Evolutionary conservation across 2,888 invertebrate genomes (phyloP), one percentile per base, ranked within the genome.

Genomic region (Osedax fenrisi): DNA sequence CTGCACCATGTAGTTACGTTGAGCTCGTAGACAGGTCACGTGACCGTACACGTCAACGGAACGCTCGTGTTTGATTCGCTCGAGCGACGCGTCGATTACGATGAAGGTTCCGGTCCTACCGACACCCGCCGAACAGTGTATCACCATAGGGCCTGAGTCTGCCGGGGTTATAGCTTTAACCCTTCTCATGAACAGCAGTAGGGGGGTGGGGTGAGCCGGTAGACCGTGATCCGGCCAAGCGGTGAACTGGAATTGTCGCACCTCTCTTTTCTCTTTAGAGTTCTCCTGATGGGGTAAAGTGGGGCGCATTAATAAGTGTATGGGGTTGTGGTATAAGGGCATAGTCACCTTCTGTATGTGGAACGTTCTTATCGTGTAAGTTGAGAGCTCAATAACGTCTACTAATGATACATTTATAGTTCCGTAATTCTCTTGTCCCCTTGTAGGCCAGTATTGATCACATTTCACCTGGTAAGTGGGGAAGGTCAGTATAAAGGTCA

Each of bases 161-260:
- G 90, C 88, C 0, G 94, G 92, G 76, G 91, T 83, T 67, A 81
- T 80, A 56, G 82, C 79, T 78, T 92, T 90, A 17, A 97, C 95
- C 76, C 97, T 89, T 74, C 92, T 89, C 81, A 98, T 87, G 86
- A 98, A 98, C 86, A 95, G 94, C 78, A 98, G 87, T 87, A 98
- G 94, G 0, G 97, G 97, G 0, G 97, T 96, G 0, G 98, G 95
- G 85, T 97, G 95, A 84, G 96, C 96, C 1, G 97, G 97, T 2
- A 98, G 97, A 1, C 88, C 97, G 82, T 98, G 97, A 86, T 98
- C 98, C 0, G 97, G 97, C 97, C 98, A 98, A 2, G 96, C 96
- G 0, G 97, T 97, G 84, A 97, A 98, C 85, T 98, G 97, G 79
- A 96, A 87, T 84, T 98, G 97, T 81, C 94, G 92, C 72, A 98